Evolutionary conservation across 1,140 invertebrate genomes (phyloP), one percentile per base, ranked within the genome.

Genomic region (Heliconius hermathena): DNA sequence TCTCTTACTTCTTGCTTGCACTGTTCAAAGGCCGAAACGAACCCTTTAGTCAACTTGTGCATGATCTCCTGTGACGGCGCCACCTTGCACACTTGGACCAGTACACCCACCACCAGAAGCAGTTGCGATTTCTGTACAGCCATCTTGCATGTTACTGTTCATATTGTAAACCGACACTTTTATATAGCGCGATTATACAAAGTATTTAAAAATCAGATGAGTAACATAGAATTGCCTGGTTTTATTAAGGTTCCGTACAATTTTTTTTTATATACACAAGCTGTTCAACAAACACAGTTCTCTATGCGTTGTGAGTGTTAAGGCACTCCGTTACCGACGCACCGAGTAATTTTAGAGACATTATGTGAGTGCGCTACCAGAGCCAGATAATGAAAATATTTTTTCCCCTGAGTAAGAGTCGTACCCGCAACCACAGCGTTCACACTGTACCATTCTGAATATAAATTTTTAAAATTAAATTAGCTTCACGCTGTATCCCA

Each of bases 1-100:
- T 3, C 78, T 9, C 85, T 84, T 81, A 91, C 91, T 81, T 93
- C 90, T 79, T 78, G 81, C 52, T 89, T 89, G 83, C 91, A 93
- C 9, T 86, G 71, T 2, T 90, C 86, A 46, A 93, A 46, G 3
- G 81, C 87, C 20, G 87, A 88, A 5, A 71, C 71, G 70, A 93
- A 93, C 1, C 88, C 88, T 9, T 73, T 80, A 4, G 87, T 88
- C 33, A 93, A 33, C n/a, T 90, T 90, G 38, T 86, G 85, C 85
- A 93, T 85, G 9, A 93, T 22, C 60, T 92, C 88, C 66, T 89
- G 84, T 1, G 91, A 91, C 2, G 84, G 54, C 16, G 54, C 75
- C 1, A 73, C 85, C n/a, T 46, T 60, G 8, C 46, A 49, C 4
- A 16, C 52, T 26, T 77, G 75, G 20, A 16, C 2, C 4, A 82